Conservation (phyloP, 2,888 invertebrate species). For the Timema cristinae region DNA sequence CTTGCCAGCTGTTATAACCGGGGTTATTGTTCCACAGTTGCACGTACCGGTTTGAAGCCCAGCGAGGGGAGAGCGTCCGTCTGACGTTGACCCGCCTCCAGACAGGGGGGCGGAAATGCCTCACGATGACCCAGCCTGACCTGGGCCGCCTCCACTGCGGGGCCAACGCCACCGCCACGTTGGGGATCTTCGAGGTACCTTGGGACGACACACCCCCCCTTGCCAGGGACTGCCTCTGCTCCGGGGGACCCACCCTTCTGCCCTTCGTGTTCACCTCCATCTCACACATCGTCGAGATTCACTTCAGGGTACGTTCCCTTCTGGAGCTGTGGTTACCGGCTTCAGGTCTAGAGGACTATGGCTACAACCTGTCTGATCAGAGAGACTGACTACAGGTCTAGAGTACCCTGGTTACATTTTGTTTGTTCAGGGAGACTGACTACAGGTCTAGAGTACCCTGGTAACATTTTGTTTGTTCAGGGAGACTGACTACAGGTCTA, state of each 20-base stretch:
- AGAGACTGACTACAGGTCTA: too few relatives aligned
- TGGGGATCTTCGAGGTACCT: conserved; percentile 72
- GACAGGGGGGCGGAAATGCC: conserved; percentile 51
- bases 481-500: too few relatives aligned
- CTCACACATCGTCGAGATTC: conserved; percentile 71
- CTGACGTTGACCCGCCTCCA: conserved; percentile 69
- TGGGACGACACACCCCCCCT: conserved; percentile 63
- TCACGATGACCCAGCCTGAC: conserved; percentile 46
- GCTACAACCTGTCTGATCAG: too few relatives aligned
- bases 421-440: too few relatives aligned
- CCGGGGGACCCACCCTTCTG: conserved; percentile 48
- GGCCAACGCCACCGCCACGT: conserved; percentile 64
- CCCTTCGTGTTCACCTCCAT: conserved; percentile 75
- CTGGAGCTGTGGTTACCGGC: neutral
- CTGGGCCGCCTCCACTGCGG: conserved; percentile 67
- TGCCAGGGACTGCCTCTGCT: conserved; percentile 64
- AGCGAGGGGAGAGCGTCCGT: conserved; percentile 74
- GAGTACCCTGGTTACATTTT: too few relatives aligned
- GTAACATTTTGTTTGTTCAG: too few relatives aligned
- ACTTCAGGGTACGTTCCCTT: conserved; percentile 56
- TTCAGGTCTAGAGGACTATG: neutral
- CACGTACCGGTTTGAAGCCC: conserved; percentile 82
- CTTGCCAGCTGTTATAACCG: too few relatives aligned
- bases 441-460: too few relatives aligned
- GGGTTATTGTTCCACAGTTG: conserved; percentile 55